phyloP scores from a whole-genome alignment of 2,797 vertebrate species.

The Cyprinodon diabolis region DNA sequence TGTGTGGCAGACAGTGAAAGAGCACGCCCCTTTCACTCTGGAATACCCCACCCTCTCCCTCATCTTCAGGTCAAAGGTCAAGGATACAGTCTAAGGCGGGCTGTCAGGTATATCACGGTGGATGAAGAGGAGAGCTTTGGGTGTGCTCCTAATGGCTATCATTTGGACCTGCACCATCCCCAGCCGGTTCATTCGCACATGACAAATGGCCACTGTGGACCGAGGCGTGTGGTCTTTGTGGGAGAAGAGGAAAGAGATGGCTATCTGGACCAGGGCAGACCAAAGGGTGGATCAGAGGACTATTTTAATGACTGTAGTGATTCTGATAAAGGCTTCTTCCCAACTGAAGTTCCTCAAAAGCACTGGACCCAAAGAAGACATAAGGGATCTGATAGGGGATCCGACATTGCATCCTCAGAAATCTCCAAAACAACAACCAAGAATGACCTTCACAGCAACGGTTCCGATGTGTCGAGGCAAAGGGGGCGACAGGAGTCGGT shows the following conservation, averaged over 20 bases:
- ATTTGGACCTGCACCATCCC: constrained; percentile 41
- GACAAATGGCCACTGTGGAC: constrained; percentile 70
- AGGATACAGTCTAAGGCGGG: constrained; percentile 57
- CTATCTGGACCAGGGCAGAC: constrained; percentile 50
- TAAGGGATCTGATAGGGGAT: constrained; percentile 34
- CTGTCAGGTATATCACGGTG: constrained; percentile 51
- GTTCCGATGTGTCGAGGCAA: constrained; percentile 42
- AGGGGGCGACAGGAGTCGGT: constrained; percentile 69
- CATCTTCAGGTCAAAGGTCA: constrained; percentile 80
- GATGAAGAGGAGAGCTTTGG: constrained; percentile 57
- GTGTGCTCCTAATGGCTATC: constrained; percentile 41
- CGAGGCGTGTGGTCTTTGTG: constrained; percentile 37
- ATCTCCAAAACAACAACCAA: constrained; percentile 8
- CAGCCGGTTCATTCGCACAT: constrained; percentile 19
- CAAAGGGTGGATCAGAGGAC: constrained; percentile 61
- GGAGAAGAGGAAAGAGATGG: constrained; percentile 61
- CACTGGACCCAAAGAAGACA: constrained; percentile 63
- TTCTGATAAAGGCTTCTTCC: constrained; percentile 68
- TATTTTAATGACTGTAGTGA: constrained; percentile 57
- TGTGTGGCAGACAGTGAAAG: constrained; percentile 59
- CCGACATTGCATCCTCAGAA: constrained; percentile 28
- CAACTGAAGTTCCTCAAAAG: constrained; percentile 81
- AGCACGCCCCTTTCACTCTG: constrained; percentile 56
- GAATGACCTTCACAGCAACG: constrained; percentile 25
- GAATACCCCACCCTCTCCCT: constrained; percentile 67